Conservation (phyloP, 2,113 vertebrate genomes). For the Cercocebus atys region DNA sequence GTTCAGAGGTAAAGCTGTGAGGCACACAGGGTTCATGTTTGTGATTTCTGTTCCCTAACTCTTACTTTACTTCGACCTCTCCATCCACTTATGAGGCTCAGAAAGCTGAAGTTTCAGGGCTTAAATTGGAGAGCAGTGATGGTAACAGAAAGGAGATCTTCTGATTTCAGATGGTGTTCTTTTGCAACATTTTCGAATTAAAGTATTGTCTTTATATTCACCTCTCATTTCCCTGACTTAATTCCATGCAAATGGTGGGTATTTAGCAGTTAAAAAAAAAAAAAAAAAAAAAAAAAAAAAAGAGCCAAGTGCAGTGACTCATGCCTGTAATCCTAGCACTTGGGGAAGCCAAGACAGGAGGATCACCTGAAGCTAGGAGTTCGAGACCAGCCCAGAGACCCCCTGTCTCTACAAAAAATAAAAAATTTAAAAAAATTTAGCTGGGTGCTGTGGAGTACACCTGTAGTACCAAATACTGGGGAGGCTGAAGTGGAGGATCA, state of each 20-base stretch:
- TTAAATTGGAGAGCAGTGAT: neutral
- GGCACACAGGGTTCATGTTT: neutral
- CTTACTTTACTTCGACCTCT: neutral
- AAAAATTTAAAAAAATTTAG: too few species aligned
- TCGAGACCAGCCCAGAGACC: too few species aligned
- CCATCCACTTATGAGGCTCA: neutral
- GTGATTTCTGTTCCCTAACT: neutral
- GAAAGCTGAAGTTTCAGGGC: neutral
- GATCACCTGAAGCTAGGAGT: too few species aligned
- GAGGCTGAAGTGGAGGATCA: too few species aligned
- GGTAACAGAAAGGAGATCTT: neutral
- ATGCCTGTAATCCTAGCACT: too few species aligned
- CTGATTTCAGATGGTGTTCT: neutral
- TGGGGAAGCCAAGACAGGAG: too few species aligned
- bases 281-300: neutral
- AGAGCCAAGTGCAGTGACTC: neutral
- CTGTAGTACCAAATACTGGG: too few species aligned
- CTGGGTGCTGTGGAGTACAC: too few species aligned
- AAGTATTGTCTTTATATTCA: neutral
- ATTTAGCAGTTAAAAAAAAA: neutral
- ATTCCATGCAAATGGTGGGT: neutral
- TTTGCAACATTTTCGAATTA: neutral
- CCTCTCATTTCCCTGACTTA: neutral
- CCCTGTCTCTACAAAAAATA: too few species aligned
- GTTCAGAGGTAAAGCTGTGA: neutral